Evolutionary conservation across 53 echinoderm and acorn worm species (phyloP).

Genomic region (Arbacia lixula): DNA sequence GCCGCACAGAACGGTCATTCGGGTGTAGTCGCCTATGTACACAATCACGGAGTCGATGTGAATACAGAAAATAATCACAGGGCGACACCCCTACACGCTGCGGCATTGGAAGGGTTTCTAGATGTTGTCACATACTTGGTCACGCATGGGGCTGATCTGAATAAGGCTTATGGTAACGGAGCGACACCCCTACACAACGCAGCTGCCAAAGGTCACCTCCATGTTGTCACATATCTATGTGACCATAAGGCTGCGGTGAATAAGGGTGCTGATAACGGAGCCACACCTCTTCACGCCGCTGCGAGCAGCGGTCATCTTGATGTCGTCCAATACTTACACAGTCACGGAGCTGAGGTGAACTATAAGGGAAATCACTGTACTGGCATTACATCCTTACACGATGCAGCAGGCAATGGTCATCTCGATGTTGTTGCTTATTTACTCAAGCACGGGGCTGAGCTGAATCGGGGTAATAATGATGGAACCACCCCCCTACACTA

Average conservation of each 20-base stretch:
- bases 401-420: background rate
- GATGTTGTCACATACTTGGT: background rate
- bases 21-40: background rate
- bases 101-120: background rate
- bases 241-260: background rate
- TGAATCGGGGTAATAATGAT: conserved; percentile 1
- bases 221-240: too few species aligned
- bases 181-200: too few species aligned
- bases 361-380: background rate
- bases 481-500: background rate
- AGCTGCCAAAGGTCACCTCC: too few species aligned
- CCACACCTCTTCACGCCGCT: background rate
- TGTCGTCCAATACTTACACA: background rate
- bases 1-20: background rate
- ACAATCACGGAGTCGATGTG: background rate
- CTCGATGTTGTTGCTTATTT: background rate
- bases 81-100: background rate
- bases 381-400: background rate
- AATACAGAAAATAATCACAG: background rate
- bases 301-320: background rate
- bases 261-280: background rate
- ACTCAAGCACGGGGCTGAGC: background rate
- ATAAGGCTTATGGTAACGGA: too few species aligned
- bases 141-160: background rate
- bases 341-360: background rate